Evolutionary conservation across 1,140 invertebrate genomes (phyloP).

Genomic region (Monomorium pharaonis): DNA sequence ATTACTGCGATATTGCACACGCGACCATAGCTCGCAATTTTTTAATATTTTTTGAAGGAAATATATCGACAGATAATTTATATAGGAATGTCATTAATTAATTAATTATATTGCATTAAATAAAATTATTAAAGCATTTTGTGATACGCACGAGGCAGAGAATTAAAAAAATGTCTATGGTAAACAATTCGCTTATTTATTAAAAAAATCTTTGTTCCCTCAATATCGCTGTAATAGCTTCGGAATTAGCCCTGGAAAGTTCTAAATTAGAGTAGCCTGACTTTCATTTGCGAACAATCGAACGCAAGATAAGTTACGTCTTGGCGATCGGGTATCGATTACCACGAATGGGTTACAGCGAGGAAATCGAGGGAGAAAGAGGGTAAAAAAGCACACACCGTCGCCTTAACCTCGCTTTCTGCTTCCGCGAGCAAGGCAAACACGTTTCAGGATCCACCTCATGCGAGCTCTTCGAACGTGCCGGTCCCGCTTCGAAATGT

Average conservation of each 20-base stretch:
- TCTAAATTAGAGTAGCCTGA: background rate
- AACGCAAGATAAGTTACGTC: constrained; percentile 57
- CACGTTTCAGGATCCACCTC: constrained; percentile 36
- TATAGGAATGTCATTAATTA: background rate
- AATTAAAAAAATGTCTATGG: background rate
- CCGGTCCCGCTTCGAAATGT: background rate
- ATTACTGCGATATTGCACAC: background rate
- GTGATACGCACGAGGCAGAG: background rate
- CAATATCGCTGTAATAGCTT: background rate
- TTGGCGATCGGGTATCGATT: constrained; percentile 69
- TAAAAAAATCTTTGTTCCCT: background rate
- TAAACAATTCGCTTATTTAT: background rate
- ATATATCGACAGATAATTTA: background rate
- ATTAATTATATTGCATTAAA: background rate
- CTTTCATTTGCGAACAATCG: constrained; percentile 27
- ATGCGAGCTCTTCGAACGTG: background rate
- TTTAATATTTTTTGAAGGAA: background rate
- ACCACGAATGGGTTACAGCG: constrained; percentile 54
- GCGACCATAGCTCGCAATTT: background rate
- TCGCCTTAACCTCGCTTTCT: constrained; percentile 29
- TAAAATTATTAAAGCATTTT: background rate
- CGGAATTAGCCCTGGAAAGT: background rate
- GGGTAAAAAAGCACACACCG: constrained; percentile 29
- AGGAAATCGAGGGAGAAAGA: constrained; percentile 43
- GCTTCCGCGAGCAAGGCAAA: constrained; percentile 52